A percentile compares a stretch with the other conserved stretches of the same genome.
These are phyloP conservation scores for Ennomos quercinarius DNA, from an alignment of 2,888 invertebrate species.

Conservation along the genomic window DNA sequence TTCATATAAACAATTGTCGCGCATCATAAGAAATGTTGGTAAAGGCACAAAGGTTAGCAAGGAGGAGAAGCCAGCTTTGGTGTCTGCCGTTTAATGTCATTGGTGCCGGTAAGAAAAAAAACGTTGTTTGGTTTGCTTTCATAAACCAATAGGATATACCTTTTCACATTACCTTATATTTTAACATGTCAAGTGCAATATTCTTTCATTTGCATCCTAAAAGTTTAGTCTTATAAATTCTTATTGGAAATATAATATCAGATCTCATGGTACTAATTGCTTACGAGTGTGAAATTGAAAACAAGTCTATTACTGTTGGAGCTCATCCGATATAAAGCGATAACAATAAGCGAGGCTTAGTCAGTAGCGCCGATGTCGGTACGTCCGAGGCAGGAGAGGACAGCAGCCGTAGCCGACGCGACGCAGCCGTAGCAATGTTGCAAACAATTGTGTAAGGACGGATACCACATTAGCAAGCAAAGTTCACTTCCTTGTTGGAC, in stretches of 20 bases:
- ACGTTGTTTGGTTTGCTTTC: constrained; percentile 71
- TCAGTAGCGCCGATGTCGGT: constrained; percentile 42
- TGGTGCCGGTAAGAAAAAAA: constrained; percentile 71
- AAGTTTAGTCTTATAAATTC: constrained; percentile 61
- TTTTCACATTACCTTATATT: constrained; percentile 81
- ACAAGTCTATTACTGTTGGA: constrained; percentile 54
- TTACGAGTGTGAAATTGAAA: constrained; percentile 73
- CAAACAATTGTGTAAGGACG: constrained; percentile 86
- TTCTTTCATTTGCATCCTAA: constrained; percentile 81
- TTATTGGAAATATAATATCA: constrained; percentile 76
- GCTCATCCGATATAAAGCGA: constrained; percentile 50
- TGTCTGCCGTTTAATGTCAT: constrained; percentile 70
- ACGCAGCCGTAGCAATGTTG: constrained; percentile 62
- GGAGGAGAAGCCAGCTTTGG: constrained; percentile 83
- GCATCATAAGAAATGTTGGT: constrained; percentile 65
- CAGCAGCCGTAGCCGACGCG: constrained; percentile 42
- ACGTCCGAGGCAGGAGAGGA: constrained; percentile 29
- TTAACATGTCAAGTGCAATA: constrained; percentile 83
- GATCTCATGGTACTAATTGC: constrained; percentile 82
- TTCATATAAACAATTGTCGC: constrained; percentile 50
- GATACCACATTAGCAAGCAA: constrained; percentile 79
- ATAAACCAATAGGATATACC: constrained; percentile 83
- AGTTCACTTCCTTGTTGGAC: constrained; percentile 62
- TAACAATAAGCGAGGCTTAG: constrained; percentile 32
- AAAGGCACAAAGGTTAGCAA: constrained; percentile 73